A percentile compares a stretch with the other conserved stretches of the same genome.
Conservation (phyloP, 2,888 invertebrate genomes). For the Alloscopus bannaensis region DNA sequence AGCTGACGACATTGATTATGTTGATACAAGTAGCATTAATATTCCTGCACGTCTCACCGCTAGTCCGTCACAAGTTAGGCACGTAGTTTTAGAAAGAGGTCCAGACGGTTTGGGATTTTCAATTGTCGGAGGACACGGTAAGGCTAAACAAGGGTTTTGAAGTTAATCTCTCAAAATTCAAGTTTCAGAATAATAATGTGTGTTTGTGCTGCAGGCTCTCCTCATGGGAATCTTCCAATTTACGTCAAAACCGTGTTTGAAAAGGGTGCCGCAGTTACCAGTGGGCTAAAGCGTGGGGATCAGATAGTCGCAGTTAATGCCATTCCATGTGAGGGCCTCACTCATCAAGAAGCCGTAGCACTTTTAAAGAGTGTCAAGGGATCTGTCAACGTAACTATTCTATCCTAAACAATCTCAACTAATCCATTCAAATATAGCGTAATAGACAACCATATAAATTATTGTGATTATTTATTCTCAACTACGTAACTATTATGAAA, state of each 20-base stretch:
- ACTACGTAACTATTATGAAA: neutral
- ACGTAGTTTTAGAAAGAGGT: slow-evolving; percentile 77
- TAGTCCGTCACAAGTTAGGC: slow-evolving; percentile 66
- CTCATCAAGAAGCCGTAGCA: slow-evolving; percentile 76
- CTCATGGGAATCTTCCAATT: slow-evolving; percentile 79
- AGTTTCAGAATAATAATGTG: no score
- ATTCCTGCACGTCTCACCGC: neutral
- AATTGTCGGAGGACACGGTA: slow-evolving; percentile 78
- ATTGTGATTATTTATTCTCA: neutral
- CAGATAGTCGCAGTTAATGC: slow-evolving; percentile 76
- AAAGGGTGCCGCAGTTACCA: slow-evolving; percentile 75
- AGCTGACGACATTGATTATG: neutral
- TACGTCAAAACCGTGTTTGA: slow-evolving; percentile 77
- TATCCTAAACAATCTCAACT: slow-evolving; percentile 69
- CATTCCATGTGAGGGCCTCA: slow-evolving; percentile 75
- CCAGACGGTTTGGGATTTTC: slow-evolving; percentile 79
- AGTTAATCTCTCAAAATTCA: no score
- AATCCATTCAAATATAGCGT: neutral
- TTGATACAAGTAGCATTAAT: slow-evolving; percentile 19
- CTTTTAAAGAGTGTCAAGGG: slow-evolving; percentile 77
- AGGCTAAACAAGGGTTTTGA: neutral
- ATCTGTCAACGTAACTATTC: slow-evolving; percentile 77
- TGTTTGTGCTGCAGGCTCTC: slow-evolving; percentile 46
- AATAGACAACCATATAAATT: neutral
- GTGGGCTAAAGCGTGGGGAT: slow-evolving; percentile 76